phyloP scores from a whole-genome alignment of 2,888 invertebrate species.

The Eledone cirrhosa region DNA sequence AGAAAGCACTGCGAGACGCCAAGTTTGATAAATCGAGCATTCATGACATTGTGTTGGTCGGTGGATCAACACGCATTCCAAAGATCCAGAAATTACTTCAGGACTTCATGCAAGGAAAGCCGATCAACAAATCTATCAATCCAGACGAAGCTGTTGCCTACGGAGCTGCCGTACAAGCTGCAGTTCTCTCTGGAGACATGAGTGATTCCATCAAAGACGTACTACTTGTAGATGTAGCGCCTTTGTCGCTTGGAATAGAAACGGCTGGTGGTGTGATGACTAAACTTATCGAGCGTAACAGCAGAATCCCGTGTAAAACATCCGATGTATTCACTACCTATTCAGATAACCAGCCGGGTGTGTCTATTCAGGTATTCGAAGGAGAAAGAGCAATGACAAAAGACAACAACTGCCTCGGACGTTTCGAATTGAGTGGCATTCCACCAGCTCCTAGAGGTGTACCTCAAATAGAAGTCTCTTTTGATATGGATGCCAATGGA shows the following conservation, averaged over 20 bases:
- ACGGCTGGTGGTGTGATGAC: slow-evolving; percentile 65
- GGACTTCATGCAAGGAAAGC: slow-evolving; percentile 73
- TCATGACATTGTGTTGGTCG: slow-evolving; percentile 76
- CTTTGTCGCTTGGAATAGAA: slow-evolving; percentile 72
- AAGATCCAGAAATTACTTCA: slow-evolving; percentile 94
- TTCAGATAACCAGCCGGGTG: slow-evolving; percentile 80
- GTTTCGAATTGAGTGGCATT: slow-evolving; percentile 62
- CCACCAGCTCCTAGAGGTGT: slow-evolving; percentile 64
- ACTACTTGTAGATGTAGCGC: slow-evolving; percentile 75
- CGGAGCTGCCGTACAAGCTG: slow-evolving; percentile 60
- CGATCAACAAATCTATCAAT: slow-evolving; percentile 94
- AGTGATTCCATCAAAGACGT: slow-evolving; percentile 80
- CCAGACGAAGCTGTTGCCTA: slow-evolving; percentile 96
- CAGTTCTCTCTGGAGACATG: slow-evolving; percentile 78
- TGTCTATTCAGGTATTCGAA: slow-evolving; percentile 77
- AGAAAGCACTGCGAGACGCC: slow-evolving; percentile 91
- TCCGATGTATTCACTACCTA: slow-evolving; percentile 82
- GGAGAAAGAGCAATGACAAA: slow-evolving; percentile 95
- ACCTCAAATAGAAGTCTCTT: slow-evolving; percentile 72
- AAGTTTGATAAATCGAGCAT: slow-evolving; percentile 85
- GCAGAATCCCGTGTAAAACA: slow-evolving; percentile 65
- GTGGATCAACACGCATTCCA: slow-evolving; percentile 95
- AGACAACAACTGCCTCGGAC: slow-evolving; percentile 78
- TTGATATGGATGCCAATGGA: slow-evolving; percentile 89
- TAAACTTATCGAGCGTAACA: slow-evolving; percentile 57